Evolutionary conservation across 2,888 invertebrate genomes (phyloP).

Genomic region (Mylabris sibirica): DNA sequence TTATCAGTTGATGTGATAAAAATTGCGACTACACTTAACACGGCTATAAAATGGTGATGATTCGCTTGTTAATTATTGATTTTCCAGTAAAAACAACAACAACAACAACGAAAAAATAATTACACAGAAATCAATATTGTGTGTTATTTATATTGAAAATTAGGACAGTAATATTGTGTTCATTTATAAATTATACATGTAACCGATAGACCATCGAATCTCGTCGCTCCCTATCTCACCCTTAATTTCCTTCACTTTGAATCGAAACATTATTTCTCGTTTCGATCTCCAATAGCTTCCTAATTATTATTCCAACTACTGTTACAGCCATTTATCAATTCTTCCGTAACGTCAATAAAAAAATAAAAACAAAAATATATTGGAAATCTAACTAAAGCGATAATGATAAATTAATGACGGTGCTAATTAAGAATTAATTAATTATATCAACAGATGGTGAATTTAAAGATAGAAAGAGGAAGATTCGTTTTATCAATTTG

Average conservation of each 20-base stretch:
- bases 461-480: too few species aligned
- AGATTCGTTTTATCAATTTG: background rate
- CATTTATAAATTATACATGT: slow-evolving; percentile 1
- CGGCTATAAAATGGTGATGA: background rate
- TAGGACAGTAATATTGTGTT: background rate
- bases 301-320: background rate
- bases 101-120: background rate
- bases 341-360: background rate
- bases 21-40: background rate
- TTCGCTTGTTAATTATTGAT: background rate
- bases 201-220: background rate
- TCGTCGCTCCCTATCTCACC: background rate
- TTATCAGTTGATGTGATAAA: background rate
- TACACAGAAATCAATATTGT: background rate
- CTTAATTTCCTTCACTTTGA: background rate
- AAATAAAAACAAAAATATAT: background rate
- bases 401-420: background rate
- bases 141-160: background rate
- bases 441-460: slow-evolving; percentile 3
- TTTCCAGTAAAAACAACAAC: background rate
- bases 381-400: too few species aligned
- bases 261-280: background rate
- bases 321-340: background rate
- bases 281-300: slow-evolving; percentile 1
- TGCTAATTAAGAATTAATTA: background rate